phyloP scores from a whole-genome alignment of 2,113 vertebrate genomes.

The Colius striatus region DNA sequence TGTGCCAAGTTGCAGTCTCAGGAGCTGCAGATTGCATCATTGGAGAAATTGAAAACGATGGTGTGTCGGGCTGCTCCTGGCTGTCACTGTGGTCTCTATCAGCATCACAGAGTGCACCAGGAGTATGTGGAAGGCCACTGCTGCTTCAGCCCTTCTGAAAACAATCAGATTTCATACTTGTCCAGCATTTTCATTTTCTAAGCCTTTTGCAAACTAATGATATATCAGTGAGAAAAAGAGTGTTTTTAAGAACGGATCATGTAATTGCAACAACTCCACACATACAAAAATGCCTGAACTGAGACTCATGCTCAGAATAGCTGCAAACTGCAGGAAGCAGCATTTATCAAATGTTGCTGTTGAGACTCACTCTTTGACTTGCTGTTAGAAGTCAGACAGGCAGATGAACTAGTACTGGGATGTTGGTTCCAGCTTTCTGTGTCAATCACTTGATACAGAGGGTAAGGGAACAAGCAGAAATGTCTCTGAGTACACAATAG shows the following conservation, averaged over 20 bases:
- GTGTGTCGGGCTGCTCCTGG: rapidly evolving
- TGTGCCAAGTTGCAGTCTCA: not conserved
- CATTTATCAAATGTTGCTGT: not conserved
- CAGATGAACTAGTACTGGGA: not conserved
- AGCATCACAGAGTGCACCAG: rapidly evolving
- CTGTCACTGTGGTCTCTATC: rapidly evolving
- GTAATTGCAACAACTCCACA: not conserved
- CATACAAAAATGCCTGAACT: rapidly evolving
- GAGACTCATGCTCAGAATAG: rapidly evolving
- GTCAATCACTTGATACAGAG: not conserved
- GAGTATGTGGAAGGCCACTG: not conserved
- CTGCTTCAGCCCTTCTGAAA: not conserved
- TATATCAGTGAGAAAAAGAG: not conserved
- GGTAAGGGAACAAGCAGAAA: not conserved
- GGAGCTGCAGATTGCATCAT: not conserved
- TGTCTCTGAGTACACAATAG: rapidly evolving
- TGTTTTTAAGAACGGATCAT: not conserved
- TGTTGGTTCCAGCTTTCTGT: not conserved
- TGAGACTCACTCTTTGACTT: not conserved
- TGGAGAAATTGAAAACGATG: rapidly evolving
- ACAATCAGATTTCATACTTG: rapidly evolving
- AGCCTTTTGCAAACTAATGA: not conserved
- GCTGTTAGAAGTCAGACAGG: not conserved
- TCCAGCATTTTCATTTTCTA: not conserved
- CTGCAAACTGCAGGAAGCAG: not conserved